Evolutionary conservation across 2,113 vertebrate species (phyloP).

Genomic region (Salvelinus sp.): DNA sequence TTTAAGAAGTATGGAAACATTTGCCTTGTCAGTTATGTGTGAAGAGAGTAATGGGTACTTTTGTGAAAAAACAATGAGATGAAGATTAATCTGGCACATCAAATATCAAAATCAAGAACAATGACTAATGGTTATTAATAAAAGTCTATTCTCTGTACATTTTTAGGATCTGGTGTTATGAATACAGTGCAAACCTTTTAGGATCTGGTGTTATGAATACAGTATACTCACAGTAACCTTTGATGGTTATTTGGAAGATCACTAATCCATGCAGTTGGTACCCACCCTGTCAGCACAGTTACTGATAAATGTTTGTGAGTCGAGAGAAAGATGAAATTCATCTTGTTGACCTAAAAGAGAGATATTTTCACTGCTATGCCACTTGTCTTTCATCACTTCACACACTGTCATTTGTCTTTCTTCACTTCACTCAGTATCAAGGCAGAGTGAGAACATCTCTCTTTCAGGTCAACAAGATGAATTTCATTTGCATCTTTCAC

Average conservation of each 20-base stretch:
- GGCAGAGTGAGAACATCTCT: not conserved
- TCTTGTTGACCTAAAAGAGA: slow-evolving; percentile 6
- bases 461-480: slow-evolving; percentile 13
- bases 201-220: not conserved
- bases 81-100: too few relatives aligned
- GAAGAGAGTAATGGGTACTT: not conserved
- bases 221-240: not conserved
- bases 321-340: not conserved
- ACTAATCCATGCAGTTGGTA: slow-evolving; percentile 14
- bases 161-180: not conserved
- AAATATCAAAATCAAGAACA: too few relatives aligned
- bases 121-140: too few relatives aligned
- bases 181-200: not conserved
- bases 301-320: slow-evolving; percentile 5
- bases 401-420: too few relatives aligned
- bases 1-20: slow-evolving; percentile 1
- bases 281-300: slow-evolving; percentile 5
- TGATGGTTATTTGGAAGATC: slow-evolving; percentile 13
- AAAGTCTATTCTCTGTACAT: too few relatives aligned
- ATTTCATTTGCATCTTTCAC: not conserved
- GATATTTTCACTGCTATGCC: not conserved
- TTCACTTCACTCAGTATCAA: too few relatives aligned
- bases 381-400: too few relatives aligned
- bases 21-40: not conserved
- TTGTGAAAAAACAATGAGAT: not conserved